Evolutionary conservation across 92 coral and sea anemone genomes (phyloP), one percentile per base, ranked within the genome.

Genomic region (Palythoa grandis): DNA sequence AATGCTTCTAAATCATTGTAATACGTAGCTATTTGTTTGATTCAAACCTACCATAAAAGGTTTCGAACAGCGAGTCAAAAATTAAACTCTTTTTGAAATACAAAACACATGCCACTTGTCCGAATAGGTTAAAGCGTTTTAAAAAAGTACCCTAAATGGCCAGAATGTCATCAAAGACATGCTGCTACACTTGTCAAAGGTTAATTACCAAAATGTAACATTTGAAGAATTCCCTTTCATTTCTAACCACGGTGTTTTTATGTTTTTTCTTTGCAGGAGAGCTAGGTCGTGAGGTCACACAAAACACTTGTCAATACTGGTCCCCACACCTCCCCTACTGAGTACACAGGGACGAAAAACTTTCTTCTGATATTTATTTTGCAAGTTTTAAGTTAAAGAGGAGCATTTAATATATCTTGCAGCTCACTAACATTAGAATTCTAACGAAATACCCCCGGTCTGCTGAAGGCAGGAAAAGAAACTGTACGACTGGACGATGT

Each of bases 241-340:
- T 52, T 53, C 22, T 76, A 25, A 53, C 43, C 48, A 52, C 65
- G 19, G 40, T 52, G 1, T 76, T 7, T 76, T 76, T 15, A 8
- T 3, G 9, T 29, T 7, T 37, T 50, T 76, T 76, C n/a, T 56
- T 76, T n/a, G 50, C 82, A 76, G 82, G 82, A 54, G 67, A 57
- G 12, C 16, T 14, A 15, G 11, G 48, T 53, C 68, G 35, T 8
- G 80, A 76, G 48, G 67, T 53, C 67, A 17, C 66, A 13, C 68
- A 25, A 38, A 76, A 38, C 3, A 1, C 68, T 5, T 54, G 67
- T 35, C 66, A 54, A 3, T 53, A 76, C 43, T 76, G 82, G 82
- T 14, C 82, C 14, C 63, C 65, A 13, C 82, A 25, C 67, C 82
- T 35, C 17, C 43, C 61, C 23, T 76, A 76, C 66, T 76, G 68